Base-by-base conservation (phyloP, 1,140 invertebrate genomes). In the Schlechtendalia chinensis region DNA sequence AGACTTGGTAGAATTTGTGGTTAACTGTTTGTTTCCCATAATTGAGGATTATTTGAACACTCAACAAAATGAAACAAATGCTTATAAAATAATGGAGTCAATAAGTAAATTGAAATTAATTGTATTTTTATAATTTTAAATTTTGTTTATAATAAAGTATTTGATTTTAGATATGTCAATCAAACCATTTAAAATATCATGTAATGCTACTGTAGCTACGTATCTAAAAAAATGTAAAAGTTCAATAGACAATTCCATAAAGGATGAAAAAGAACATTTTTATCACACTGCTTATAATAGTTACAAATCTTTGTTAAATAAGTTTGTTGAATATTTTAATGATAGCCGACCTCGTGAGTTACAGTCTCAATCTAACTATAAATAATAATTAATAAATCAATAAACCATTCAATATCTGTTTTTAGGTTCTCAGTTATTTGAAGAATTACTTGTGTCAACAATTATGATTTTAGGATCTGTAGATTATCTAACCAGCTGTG, bases 261-360 rank as follows among this genome's bases (percentile, higher is more conserved):
- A 79, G 24, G 22, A 61, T n/a, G 32, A 61, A 47, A 61, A 79
- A 63, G 75, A 79, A 63, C 75, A 79, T 50, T 19, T 50, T 79
- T 61, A 79, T n/a, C 50, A 27, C 24, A 63, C 22, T 16, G 29
- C 4, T 6, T 63, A 53, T 29, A 61, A 63, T 27, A 61, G 58
- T 63, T 79, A 79, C 16, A 79, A 50, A 50, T 50, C 19, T 19
- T 19, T 79, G 5, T 58, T 63, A 47, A 27, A 61, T 11, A 79
- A 79, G 19, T 79, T 79, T 79, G 14, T 79, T 47, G 32, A 45
- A 19, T 79, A 79, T 61, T n/a, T 79, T 22, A 63, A 79, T 61
- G 45, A 79, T 11, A 63, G 1, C 24, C 22, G 45, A 61, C 24
- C 27, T 61, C 75, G 75, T 79, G 19, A 79, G 54, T 79, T 8